Evolutionary conservation across 35 echinoderm and acorn worm species (phyloP).

Genomic region (Patiria miniata): DNA sequence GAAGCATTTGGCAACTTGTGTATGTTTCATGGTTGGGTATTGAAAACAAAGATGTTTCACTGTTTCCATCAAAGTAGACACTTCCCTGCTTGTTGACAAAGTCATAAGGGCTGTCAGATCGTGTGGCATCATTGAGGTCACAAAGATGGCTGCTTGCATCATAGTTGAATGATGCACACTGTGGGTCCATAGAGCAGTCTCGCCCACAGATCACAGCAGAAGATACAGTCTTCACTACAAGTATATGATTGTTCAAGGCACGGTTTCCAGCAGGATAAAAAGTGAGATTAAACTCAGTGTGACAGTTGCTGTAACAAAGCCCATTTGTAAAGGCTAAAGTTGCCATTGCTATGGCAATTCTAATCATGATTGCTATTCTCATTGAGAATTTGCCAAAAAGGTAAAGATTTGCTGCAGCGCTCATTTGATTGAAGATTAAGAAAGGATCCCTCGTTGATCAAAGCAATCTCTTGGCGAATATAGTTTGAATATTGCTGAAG

Average conservation of each 20-base stretch:
- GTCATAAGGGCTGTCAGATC: neutral
- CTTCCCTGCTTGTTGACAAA: neutral
- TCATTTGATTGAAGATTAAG: too few species aligned
- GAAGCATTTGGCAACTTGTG: neutral
- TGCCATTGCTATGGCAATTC: neutral
- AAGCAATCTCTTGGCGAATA: too few species aligned
- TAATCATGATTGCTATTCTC: too few species aligned
- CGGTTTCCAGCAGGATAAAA: neutral
- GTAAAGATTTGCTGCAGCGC: too few species aligned
- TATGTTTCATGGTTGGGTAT: too few species aligned
- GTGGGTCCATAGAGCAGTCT: neutral
- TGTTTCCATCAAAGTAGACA: neutral
- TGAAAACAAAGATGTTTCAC: too few species aligned
- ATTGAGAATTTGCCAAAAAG: too few species aligned
- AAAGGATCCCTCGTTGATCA: too few species aligned
- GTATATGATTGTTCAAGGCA: too few species aligned
- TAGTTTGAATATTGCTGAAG: too few species aligned
- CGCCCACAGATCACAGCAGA: slow-evolving; percentile 2
- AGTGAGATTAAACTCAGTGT: neutral
- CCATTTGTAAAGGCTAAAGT: neutral
- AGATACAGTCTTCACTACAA: neutral
- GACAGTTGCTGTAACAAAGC: neutral
- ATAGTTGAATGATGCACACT: slow-evolving; percentile 1
- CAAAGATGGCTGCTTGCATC: neutral
- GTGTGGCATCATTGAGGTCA: neutral